Base-by-base conservation (phyloP, 2,888 invertebrate genomes). In the Arenicola marina region DNA sequence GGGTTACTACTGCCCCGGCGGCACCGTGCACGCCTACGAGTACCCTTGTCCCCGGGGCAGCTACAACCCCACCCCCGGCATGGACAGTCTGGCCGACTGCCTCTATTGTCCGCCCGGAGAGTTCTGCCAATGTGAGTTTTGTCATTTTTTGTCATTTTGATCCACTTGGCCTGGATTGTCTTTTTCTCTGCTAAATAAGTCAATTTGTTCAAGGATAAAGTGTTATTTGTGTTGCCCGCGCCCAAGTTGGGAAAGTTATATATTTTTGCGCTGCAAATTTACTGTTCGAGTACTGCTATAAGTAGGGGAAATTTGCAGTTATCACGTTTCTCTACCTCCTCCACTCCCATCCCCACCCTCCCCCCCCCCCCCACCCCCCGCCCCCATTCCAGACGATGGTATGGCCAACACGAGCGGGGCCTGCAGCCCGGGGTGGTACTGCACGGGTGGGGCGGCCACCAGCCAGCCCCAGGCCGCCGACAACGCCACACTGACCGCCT, bases 361-460 rank as follows among this genome's bases (percentile, higher is more conserved):
- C n/a, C n/a, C n/a, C n/a, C n/a, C n/a, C n/a, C n/a, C n/a, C n/a
- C n/a, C n/a, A n/a, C n/a, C n/a, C n/a, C n/a, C n/a, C n/a, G n/a
- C n/a, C n/a, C n/a, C n/a, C n/a, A n/a, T n/a, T n/a, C 44, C 67
- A 80, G 81, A 62, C 71, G 79, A 77, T 68, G 80, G 80, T 7
- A 53, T 78, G 56, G 54, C 71, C 7, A 56, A 57, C 2, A 73
- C 80, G 0, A 73, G 73, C 59, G 80, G 78, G 34, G 75, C 77
- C 66, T 81, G 81, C 64, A 65, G 73, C 0, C 76, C 68, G 4
- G 81, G 81, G 4, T 81, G 77, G 77, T 81, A 75, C 71, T 81
- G 81, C 58, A 74, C 76, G 1, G 78, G 79, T 1, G 72, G 72
- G 0, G 76, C 81, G 2, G 74, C 61, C 65, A 74, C 75, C 69